Evolutionary conservation across 30 jellyfish, hydroid and myxozoan species (phyloP).

Genomic region (Catostylus mosaicus): DNA sequence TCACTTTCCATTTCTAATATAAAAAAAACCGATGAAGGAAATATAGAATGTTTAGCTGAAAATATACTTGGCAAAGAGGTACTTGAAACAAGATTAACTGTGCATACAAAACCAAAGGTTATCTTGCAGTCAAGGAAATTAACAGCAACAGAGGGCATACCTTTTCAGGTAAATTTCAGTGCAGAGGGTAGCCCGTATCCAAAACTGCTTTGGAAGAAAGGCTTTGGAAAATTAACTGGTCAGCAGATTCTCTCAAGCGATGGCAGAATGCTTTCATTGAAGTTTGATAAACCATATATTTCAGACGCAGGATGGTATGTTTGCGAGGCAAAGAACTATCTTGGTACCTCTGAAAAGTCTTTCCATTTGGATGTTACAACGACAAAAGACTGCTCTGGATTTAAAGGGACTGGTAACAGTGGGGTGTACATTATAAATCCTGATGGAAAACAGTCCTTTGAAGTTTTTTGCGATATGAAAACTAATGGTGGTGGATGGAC

Average conservation of each 20-base stretch:
- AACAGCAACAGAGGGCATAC: background rate
- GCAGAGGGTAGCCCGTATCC: constrained; percentile 37
- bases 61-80: constrained; percentile 30
- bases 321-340: constrained; percentile 20
- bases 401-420: constrained; percentile 2
- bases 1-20: constrained; percentile 5
- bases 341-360: background rate
- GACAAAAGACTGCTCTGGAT: constrained; percentile 14
- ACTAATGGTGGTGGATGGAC: constrained; percentile 62
- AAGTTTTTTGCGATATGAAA: constrained; percentile 37
- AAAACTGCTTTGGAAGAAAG: constrained; percentile 19
- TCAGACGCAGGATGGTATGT: constrained; percentile 10
- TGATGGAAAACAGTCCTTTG: constrained; percentile 7
- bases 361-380: background rate
- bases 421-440: constrained; percentile 38
- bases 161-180: background rate
- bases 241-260: constrained; percentile 10
- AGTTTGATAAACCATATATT: background rate
- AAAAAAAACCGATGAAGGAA: constrained; percentile 15
- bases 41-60: constrained; percentile 28
- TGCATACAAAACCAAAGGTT: constrained; percentile 37
- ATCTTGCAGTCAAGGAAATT: background rate
- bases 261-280: background rate
- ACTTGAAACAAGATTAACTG: constrained; percentile 5
- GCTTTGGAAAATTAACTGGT: constrained; percentile 1